Percentiles rank a stretch among this genome's conserved stretches.
Evolutionary conservation across 1,140 invertebrate species (phyloP).

Genomic region (Ostrea edulis): DNA sequence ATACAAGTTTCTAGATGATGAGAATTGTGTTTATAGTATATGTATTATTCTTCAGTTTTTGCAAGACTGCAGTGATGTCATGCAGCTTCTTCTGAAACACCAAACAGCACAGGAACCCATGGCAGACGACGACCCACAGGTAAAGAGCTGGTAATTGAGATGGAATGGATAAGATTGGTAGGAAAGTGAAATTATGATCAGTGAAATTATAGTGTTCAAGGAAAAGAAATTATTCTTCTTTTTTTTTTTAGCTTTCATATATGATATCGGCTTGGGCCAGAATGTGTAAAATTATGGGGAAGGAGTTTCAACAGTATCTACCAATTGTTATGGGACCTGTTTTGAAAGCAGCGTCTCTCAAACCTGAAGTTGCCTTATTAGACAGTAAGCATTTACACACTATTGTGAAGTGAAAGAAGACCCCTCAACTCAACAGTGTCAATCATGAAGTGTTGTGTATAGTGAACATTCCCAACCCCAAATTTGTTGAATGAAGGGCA

Average conservation of each 20-base stretch:
- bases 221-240: background rate
- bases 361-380: constrained; percentile 97
- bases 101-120: constrained; percentile 84
- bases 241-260: constrained; percentile 85
- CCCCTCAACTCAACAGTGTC: background rate
- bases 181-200: too few species aligned
- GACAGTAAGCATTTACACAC: constrained; percentile 90
- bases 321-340: constrained; percentile 99
- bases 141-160: too few species aligned
- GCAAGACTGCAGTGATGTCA: constrained; percentile 95
- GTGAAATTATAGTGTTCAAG: too few species aligned
- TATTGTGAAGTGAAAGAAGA: background rate
- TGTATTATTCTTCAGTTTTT: constrained; percentile 84
- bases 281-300: constrained; percentile 97
- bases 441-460: background rate
- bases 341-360: constrained; percentile 95
- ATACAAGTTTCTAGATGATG: background rate
- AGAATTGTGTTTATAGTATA: background rate
- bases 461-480: too few species aligned
- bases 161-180: too few species aligned
- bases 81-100: constrained; percentile 96
- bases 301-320: constrained; percentile 97
- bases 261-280: constrained; percentile 99
- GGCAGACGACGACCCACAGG: constrained; percentile 97
- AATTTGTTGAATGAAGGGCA: too few species aligned